Evolutionary conservation across 2,797 vertebrate genomes (phyloP), one percentile per base, ranked within the genome.

Genomic region (Poeciliopsis presidionis): DNA sequence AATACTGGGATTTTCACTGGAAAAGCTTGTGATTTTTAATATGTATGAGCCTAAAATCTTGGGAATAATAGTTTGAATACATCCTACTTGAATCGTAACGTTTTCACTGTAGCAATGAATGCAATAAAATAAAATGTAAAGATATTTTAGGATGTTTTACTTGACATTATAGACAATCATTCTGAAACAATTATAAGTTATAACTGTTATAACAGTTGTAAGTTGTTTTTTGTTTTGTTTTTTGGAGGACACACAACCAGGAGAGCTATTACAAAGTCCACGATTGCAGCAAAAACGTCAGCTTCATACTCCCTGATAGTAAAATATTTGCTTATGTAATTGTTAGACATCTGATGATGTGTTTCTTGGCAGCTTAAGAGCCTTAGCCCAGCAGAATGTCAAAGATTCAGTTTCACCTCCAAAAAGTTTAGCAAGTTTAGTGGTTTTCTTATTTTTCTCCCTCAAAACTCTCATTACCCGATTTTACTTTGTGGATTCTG

Each of bases 401-500:
- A 73, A 4, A 20, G 6, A 73, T 30, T 55, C 57, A 28, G 28
- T 28, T 43, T 7, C 13, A 70, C 65, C 22, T 70, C 9, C 3
- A 16, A n/a, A 70, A 16, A 28, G 41, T 28, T 45, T 70, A 22
- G 39, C 22, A 25, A 43, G 39, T 28, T 28, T 45, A 41, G 20
- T 79, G 41, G 8, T 14, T 47, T 20, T 25, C 41, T 43, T 25
- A 53, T 49, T 43, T 57, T 49, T 25, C 13, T 30, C 57, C 3
- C 57, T 13, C n/a, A 28, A 49, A 43, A 51, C 67, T 74, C 39
- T 36, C 30, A 73, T 49, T 74, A 59, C 51, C 22, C 65, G 41
- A 13, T 72, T 43, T 70, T n/a, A 46, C 41, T 30, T 76, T 14
- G 33, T 75, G 41, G 57, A 30, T 79, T 63, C 39, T n/a, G 30